Evolutionary conservation across 2,888 invertebrate species (phyloP), one percentile per base, ranked within the genome.

Genomic region (Melolontha melolontha): DNA sequence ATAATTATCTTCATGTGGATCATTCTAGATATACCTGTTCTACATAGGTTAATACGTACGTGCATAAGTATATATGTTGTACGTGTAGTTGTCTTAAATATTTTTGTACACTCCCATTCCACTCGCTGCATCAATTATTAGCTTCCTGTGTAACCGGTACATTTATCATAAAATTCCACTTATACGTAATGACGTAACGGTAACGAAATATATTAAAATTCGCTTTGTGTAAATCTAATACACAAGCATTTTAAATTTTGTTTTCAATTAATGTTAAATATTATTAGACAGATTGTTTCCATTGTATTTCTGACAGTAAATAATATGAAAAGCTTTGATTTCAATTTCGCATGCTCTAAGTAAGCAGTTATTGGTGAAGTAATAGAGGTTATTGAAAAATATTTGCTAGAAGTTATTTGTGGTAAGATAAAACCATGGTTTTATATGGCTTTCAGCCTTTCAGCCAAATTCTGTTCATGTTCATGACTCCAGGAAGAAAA

Each of bases 101-200:
- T 42, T 42, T 57, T 64, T 40, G 40, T 57, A 41, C 50, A 40
- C 64, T 51, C 40, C 51, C 41, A 50, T 63, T 62, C 49, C 34
- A 29, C 22, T 57, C 41, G 42, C 22, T 49, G 66, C 57, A 52
- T 54, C 63, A 67, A 67, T 67, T 67, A 67, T 64, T 47, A 55
- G 63, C 51, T 63, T 67, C 67, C 67, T 67, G 67, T 67, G 40
- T 63, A 67, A 63, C 67, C 63, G 54, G 63, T 64, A 49, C 63
- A 47, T 63, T 67, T 67, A 67, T 67, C 64, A 63, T 67, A 67
- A 66, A 66, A 66, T 50, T 66, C 59, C 59, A 66, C 66, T 66
- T 66, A 57, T 8, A 57, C 14, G 27, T 57, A 57, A 57, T 44
- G 41, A 41, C 57, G 27, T 57, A 57, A 57, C 57, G 42, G 57